Percentiles rank a stretch among this genome's conserved stretches.
phyloP scores from a whole-genome alignment of 2,888 invertebrate genomes.

The Tromatobia lineatoria region DNA sequence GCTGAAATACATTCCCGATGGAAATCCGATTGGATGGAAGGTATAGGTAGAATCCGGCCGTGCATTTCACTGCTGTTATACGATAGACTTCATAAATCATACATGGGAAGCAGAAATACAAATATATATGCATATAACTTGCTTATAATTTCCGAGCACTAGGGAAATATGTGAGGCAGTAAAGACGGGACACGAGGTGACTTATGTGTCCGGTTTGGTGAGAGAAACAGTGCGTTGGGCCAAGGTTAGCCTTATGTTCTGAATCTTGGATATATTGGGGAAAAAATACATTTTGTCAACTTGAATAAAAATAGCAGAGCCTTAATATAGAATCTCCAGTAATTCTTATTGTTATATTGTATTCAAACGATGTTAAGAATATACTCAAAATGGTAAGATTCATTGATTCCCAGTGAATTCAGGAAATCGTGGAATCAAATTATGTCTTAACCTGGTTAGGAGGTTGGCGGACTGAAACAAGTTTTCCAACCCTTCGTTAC shows the following conservation, averaged over 20 bases:
- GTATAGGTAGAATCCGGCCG: slow-evolving; percentile 6
- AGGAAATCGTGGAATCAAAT: no score
- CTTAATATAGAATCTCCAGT: no score
- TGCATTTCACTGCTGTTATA: slow-evolving; percentile 31
- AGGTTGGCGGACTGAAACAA: no score
- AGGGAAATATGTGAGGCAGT: slow-evolving; percentile 17
- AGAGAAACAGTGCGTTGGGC: slow-evolving; percentile 29
- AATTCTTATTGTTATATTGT: no score
- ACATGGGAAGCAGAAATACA: slow-evolving; percentile 41
- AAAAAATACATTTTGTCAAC: neutral
- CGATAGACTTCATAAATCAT: slow-evolving; percentile 53
- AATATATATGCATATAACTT: slow-evolving; percentile 34
- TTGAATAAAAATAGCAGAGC: neutral
- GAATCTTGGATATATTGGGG: neutral
- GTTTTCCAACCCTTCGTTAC: no score
- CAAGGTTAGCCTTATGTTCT: neutral
- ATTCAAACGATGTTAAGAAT: no score
- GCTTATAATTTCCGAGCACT: slow-evolving; percentile 39
- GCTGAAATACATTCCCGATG: slow-evolving; percentile 26
- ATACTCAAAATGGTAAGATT: no score
- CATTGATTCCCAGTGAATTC: no score
- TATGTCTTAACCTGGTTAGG: no score
- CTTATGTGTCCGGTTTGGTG: slow-evolving; percentile 62
- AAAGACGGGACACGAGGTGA: slow-evolving; percentile 37
- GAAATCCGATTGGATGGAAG: slow-evolving; percentile 30